Evolutionary conservation across 2,888 invertebrate species (phyloP), one percentile per base, ranked within the genome.

Genomic region (Pseudoips prasinana): DNA sequence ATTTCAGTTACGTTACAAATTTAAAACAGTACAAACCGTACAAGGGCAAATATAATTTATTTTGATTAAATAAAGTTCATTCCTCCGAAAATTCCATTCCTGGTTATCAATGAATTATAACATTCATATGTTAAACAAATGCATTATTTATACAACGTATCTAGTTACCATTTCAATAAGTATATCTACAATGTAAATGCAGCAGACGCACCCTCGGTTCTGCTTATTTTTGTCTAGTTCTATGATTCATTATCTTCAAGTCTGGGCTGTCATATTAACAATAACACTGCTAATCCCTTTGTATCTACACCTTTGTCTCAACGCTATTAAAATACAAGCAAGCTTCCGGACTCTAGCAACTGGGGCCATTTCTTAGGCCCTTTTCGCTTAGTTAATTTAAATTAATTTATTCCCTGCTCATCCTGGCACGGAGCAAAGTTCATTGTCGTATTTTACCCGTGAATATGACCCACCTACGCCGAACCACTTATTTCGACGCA

Each of bases 351-450:
- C 69, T 62, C 71, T 75, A 74, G 64, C 59, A 58, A 54, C 65
- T 64, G 61, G 40, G 70, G 64, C 72, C 67, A 71, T 78, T 79
- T 77, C 79, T 79, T 78, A 73, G 74, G 64, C 74, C 77, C 76
- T 74, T 78, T 79, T 81, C 67, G 69, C 73, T 75, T 67, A 72
- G 74, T 76, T 83, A 82, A 82, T 83, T 81, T 77, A 78, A 80
- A 85, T 85, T 81, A 81, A 85, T 84, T 84, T 77, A 80, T 82
- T 74, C 73, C 41, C 58, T 56, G 57, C 64, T 65, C 72, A 67
- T 72, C 71, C 73, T 73, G 68, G 58, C 66, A 65, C 54, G 51
- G 58, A 49, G 57, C 55, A 63, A 64, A 67, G 59, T 70, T 69
- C 66, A 69, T 69, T 73, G 69, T 71, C 58, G 56, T 62, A 55